phyloP scores from a whole-genome alignment of 2,113 vertebrate species.

The Urocolius indicus region DNA sequence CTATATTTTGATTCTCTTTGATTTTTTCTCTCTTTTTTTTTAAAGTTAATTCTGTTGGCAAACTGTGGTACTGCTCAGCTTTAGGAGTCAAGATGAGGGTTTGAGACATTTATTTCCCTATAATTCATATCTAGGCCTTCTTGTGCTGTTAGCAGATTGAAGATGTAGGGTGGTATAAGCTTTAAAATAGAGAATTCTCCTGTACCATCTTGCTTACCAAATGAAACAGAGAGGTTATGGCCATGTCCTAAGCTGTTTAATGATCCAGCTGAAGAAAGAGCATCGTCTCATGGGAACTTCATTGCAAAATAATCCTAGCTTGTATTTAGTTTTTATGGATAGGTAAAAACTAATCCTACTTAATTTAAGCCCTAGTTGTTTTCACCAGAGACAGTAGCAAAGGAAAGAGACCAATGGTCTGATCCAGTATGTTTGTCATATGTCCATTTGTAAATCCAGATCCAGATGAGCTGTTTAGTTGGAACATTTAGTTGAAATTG shows the following conservation, averaged over 20 bases:
- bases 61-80: neutral
- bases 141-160: neutral
- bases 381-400: neutral
- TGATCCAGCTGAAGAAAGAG: neutral
- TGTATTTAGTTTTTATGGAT: neutral
- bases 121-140: neutral
- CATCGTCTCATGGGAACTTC: neutral
- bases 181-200: neutral
- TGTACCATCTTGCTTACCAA: neutral
- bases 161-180: neutral
- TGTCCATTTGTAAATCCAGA: neutral
- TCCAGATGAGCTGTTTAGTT: neutral
- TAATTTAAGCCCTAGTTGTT: neutral
- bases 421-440: neutral
- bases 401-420: neutral
- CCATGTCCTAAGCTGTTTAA: neutral
- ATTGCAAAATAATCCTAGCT: neutral
- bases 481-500: neutral
- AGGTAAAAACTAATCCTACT: neutral
- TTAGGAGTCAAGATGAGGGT: neutral
- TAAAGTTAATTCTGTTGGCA: no score
- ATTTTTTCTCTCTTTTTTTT: rapidly evolving
- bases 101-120: neutral
- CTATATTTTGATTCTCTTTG: neutral
- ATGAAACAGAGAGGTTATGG: neutral